These are phyloP conservation scores for Hippocampus kuda DNA, from an alignment of 2,797 vertebrate genomes.

Conservation along the genomic window DNA sequence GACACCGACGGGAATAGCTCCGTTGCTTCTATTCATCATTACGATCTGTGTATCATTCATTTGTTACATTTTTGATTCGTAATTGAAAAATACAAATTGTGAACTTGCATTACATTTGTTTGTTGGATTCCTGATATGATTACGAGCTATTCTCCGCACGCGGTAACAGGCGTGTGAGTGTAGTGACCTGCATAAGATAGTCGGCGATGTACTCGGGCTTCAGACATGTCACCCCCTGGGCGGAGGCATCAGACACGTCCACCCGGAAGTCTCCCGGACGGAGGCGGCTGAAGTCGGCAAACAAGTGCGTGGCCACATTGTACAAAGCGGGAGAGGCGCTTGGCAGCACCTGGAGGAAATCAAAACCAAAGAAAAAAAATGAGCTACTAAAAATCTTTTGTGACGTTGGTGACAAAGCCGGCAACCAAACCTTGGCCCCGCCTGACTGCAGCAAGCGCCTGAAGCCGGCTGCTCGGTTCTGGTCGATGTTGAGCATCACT, in stretches of 20 bases:
- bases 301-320: slow-evolving; percentile 83
- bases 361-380: not conserved
- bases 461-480: slow-evolving; percentile 87
- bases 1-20: not conserved
- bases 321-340: slow-evolving; percentile 71
- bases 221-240: slow-evolving; percentile 78
- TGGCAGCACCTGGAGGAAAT: slow-evolving; percentile 71
- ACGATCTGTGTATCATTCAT: not conserved
- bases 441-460: slow-evolving; percentile 89
- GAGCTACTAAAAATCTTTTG: not conserved
- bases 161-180: not conserved
- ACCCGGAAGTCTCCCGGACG: slow-evolving; percentile 76
- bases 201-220: slow-evolving; percentile 94
- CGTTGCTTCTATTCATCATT: not conserved
- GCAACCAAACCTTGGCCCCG: slow-evolving; percentile 78
- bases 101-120: no score
- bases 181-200: slow-evolving; percentile 85
- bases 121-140: no score
- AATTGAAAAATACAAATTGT: not conserved
- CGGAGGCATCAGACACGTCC: slow-evolving; percentile 69
- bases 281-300: slow-evolving; percentile 84
- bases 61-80: not conserved
- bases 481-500: slow-evolving; percentile 91
- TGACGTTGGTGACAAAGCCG: not conserved
- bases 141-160: not conserved